Evolutionary conservation across 2,888 invertebrate genomes (phyloP), one percentile per base, ranked within the genome.

Genomic region (Drosophila kuntzei): DNA sequence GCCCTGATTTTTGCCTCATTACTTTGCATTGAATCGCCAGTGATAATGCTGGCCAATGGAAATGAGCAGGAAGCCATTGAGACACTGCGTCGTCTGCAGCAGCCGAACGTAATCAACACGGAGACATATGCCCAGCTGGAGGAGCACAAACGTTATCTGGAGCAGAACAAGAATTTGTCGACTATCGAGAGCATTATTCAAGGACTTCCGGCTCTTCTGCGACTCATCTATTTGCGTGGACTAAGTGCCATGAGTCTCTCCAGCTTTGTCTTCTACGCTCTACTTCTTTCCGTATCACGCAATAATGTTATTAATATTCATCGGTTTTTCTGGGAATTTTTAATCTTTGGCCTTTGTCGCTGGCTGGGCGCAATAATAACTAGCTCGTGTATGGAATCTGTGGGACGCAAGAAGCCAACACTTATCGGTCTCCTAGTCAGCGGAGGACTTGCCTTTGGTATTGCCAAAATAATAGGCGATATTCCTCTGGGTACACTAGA

Each of bases 121-220:
- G 89, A 90, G 43, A 90, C 90, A 0, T 87, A 83, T 36, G 67
- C 67, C 0, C 82, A 76, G 36, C 55, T 90, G 37, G 81, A 87
- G 11, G 91, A 91, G 47, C 89, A 81, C 39, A 91, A 90, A 39
- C 71, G 66, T 0, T 88, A 91, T 36, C 16, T 92, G 34, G 81
- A 76, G 2, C 71, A 81, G 8, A 91, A 88, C 61, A 78, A 71
- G 22, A 60, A 76, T 9, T 14, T 90, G 9, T 65, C 73, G 0
- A 22, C 4, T 1, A 0, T 4, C 1, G 43, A 80, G 5, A 83
- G 85, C 51, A 60, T 87, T 8, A 0, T 4, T 0, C 68, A 62
- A 4, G 81, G 82, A 2, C 0, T 87, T 1, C 74, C 85, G 29
- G 85, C 90, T 0, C 66, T 90, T 18, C 0, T 84, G 0, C 82